Conservation (phyloP, 2,113 vertebrate genomes). For the Microtus ochrogaster region DNA sequence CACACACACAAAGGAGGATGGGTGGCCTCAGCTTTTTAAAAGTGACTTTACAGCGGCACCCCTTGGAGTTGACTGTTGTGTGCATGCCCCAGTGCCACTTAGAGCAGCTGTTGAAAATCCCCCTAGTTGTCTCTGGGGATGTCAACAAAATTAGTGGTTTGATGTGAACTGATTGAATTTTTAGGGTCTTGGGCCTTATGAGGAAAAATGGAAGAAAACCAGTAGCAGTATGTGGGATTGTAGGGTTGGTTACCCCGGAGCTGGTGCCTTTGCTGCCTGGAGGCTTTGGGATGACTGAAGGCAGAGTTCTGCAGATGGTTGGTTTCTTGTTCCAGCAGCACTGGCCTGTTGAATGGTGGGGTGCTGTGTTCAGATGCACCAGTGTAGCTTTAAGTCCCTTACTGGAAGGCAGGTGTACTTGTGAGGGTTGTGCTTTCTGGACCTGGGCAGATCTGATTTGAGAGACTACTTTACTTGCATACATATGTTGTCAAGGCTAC, state of each 20-base stretch:
- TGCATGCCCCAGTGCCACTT: background rate
- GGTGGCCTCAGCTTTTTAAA: conserved; percentile 27
- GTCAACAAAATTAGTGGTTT: conserved; percentile 29
- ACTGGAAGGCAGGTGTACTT: background rate
- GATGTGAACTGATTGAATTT: conserved; percentile 55
- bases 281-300: background rate
- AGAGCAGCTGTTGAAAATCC: conserved; percentile 42
- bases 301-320: background rate
- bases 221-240: background rate
- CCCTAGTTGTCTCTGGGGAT: conserved; percentile 19
- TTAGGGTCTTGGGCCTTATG: conserved; percentile 42
- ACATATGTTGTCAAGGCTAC: background rate
- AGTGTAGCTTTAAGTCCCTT: background rate
- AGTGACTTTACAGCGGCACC: background rate
- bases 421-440: background rate
- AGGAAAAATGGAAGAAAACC: background rate
- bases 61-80: conserved; percentile 16
- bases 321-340: background rate
- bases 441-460: background rate
- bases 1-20: no score
- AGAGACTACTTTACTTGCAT: background rate
- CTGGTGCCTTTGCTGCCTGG: conserved; percentile 12
- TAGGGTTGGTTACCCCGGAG: background rate
- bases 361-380: background rate
- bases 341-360: background rate